These are phyloP conservation scores for Oreonectes daqikongensis DNA, from an alignment of 2,797 vertebrate genomes.

Conservation along the genomic window DNA sequence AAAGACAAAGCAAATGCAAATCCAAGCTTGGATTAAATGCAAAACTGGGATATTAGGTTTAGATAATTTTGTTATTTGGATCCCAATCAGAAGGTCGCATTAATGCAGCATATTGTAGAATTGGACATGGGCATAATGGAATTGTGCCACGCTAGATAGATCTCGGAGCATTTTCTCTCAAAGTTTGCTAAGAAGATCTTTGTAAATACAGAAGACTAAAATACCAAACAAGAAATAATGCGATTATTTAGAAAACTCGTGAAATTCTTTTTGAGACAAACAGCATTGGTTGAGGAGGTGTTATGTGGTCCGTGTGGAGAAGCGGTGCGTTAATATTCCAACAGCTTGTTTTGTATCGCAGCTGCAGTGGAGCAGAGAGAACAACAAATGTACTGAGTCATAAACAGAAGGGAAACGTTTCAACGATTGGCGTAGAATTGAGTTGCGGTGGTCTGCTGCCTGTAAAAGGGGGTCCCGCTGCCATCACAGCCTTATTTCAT, in stretches of 20 bases:
- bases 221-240: background rate
- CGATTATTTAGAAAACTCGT: background rate
- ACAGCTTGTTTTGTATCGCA: conserved; percentile 19
- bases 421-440: conserved; percentile 6
- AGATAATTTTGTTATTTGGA: conserved; percentile 33
- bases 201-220: background rate
- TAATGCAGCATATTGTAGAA: conserved; percentile 13
- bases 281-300: background rate
- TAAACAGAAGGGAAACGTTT: conserved; percentile 19
- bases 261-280: conserved; percentile 4
- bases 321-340: conserved; percentile 17
- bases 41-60: conserved; percentile 10
- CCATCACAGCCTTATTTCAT: background rate
- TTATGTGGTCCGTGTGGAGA: conserved; percentile 3
- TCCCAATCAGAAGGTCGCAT: conserved; percentile 25
- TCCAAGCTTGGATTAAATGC: conserved; percentile 75
- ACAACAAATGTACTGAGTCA: conserved; percentile 26
- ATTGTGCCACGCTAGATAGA: no score
- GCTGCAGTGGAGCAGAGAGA: conserved; percentile 3
- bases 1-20: conserved; percentile 78
- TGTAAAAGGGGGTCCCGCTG: background rate
- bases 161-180: background rate
- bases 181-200: background rate
- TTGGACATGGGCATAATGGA: background rate
- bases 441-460: conserved; percentile 9